Evolutionary conservation across 2,797 vertebrate species (phyloP), one percentile per base, ranked within the genome.

Genomic region (Lutjanus campechanus): DNA sequence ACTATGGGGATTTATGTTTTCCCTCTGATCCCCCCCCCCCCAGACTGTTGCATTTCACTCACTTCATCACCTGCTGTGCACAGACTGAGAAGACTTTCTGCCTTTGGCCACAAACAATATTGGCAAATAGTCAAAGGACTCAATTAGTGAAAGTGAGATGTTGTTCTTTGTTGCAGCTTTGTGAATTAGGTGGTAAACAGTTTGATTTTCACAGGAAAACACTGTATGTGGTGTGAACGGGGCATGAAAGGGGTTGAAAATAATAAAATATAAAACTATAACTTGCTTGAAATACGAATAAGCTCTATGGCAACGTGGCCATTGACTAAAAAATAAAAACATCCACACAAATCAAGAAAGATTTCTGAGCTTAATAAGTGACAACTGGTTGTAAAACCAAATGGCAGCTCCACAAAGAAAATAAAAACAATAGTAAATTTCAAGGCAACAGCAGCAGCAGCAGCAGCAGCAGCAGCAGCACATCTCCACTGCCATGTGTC

Each of bases 71-170:
- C 58, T 22, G 55, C 77, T 47, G 61, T 59, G 51, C 61, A n/a
- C 49, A 36, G 29, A 36, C 29, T 9, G 44, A 46, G 53, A 50
- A 12, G 17, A 29, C 69, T 76, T 66, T 15, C 40, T 56, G 71
- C 75, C 68, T 51, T 58, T 9, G 29, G 76, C 65, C 25, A 49
- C 22, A 49, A 13, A 9, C 25, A 69, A 19, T 47, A 41, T 29
- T 55, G 9, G 54, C 8, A 60, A 62, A 62, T 11, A 60, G 59
- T 73, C 36, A 54, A 51, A 77, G 56, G 65, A 70, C 69, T 80
- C 68, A 29, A 68, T 72, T 63, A 75, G 46, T 13, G 17, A 10
- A 20, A 59, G 8, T 22, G 40, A 67, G 19, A 58, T 20, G 9
- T 19, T 20, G 9, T 19, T 55, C 25, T 41, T 76, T 64, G 51